Base-by-base conservation (phyloP, 2,888 invertebrate species). In the Volucella inflata region DNA sequence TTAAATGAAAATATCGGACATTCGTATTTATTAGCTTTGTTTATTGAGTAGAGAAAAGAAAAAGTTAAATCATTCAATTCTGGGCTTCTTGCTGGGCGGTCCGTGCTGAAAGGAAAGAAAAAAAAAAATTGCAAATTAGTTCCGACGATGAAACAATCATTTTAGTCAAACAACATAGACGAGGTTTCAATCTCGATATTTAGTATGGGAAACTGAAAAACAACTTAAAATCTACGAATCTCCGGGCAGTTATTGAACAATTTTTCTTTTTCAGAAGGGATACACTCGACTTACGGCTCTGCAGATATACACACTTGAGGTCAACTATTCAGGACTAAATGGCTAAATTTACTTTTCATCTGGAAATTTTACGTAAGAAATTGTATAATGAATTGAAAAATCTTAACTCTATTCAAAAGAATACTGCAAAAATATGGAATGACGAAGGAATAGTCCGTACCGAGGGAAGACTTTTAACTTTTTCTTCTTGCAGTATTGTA, bases 271-370 rank as follows among this genome's bases (percentile, higher is more conserved):
- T 55, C 14, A 30, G 12, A 8, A 30, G 59, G 74, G 71, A 53
- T 48, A 60, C 46, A 53, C 51, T 71, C 53, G 74, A 84, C 84
- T 84, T 84, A 84, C 84, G 53, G 60, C 48, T 60, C 42, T n/a
- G 75, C 51, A 44, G 60, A 71, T 53, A n/a, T 17, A 21, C 2
- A 2, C 9, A 44, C 30, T 17, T 50, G 48, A 38, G 30, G 11
- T 30, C 57, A 38, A 59, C n/a, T 36, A 11, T 57, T 16, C 53
- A 17, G 38, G 30, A 51, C 1, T 36, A n/a, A 71, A 40, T 55
- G 6, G 48, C 16, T 38, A 62, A 77, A 65, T 81, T 87, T 87
- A 88, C 80, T 88, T 89, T 87, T 89, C 89, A 88, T 89, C 89
- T 89, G 88, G 10, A 89, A 89, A 87, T 60, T 80, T 87, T 87